phyloP scores from a whole-genome alignment of 2,113 vertebrate genomes.

The Bubo blakistoni region DNA sequence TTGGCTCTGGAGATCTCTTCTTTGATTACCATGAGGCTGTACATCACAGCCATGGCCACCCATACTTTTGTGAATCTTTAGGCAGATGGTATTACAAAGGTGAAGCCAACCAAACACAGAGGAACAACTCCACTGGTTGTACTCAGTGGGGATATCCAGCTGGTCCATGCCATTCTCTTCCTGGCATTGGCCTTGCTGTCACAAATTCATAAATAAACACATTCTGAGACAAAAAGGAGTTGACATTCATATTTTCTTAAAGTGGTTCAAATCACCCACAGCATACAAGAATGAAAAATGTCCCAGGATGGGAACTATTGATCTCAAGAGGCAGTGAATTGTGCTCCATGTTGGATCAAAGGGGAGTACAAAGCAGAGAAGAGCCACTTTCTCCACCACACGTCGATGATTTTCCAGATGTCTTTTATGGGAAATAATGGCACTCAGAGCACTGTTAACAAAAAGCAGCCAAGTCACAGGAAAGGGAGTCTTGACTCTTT shows the following conservation, averaged over 20 bases:
- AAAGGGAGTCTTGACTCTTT: constrained; percentile 48
- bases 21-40: background rate
- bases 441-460: constrained; percentile 48
- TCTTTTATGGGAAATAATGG: constrained; percentile 39
- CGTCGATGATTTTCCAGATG: constrained; percentile 31
- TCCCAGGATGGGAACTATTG: constrained; percentile 23
- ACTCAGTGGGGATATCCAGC: background rate
- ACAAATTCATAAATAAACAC: constrained; percentile 53
- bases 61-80: background rate
- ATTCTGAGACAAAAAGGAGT: background rate
- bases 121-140: background rate
- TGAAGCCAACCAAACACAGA: background rate
- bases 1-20: background rate
- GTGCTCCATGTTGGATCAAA: constrained; percentile 60
- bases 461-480: constrained; percentile 56
- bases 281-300: background rate
- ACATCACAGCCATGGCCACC: background rate
- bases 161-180: constrained; percentile 28
- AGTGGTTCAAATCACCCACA: constrained; percentile 35
- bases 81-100: background rate
- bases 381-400: constrained; percentile 53
- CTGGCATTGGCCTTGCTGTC: constrained; percentile 2
- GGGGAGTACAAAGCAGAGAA: constrained; percentile 32
- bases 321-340: constrained; percentile 46
- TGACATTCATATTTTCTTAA: background rate